Conservation (phyloP, 2,113 vertebrate genomes). For the Hydrochoerus hydrochaeris region DNA sequence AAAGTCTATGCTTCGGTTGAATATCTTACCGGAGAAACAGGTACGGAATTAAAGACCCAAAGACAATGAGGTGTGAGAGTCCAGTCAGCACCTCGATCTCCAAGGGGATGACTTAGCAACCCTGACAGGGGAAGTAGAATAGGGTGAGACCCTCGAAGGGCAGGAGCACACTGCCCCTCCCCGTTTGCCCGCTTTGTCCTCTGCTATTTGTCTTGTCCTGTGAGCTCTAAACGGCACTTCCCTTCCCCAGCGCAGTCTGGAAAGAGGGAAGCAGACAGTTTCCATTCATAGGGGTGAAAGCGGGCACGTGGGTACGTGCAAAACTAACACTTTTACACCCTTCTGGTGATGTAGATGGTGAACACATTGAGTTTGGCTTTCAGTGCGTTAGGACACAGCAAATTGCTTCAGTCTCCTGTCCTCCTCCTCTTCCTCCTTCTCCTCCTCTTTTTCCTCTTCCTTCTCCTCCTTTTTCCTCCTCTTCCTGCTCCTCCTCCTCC, state of each 20-base stretch:
- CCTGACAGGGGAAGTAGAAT: not conserved
- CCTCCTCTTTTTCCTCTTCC: not conserved
- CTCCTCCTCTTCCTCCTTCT: too few species aligned
- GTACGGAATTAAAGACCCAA: not conserved
- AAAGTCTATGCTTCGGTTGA: not conserved
- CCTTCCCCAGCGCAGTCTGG: not conserved
- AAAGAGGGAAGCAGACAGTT: not conserved
- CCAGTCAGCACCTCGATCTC: not conserved
- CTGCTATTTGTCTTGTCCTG: not conserved
- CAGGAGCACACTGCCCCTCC: not conserved
- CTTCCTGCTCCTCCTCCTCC: not conserved
- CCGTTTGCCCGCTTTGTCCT: too few species aligned
- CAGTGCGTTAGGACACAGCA: too few species aligned
- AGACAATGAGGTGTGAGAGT: not conserved
- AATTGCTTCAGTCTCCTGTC: not conserved
- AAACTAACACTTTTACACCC: not conserved
- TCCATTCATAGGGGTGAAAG: not conserved
- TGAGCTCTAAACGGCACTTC: not conserved
- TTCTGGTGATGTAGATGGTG: not conserved
- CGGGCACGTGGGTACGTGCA: accelerated
- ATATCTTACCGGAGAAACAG: not conserved
- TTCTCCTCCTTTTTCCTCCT: too few species aligned
- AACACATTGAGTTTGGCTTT: too few species aligned
- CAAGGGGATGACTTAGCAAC: not conserved
- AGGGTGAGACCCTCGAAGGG: not conserved